Evolutionary conservation across 2,113 vertebrate species (phyloP).

Genomic region (Leuciscus idus): DNA sequence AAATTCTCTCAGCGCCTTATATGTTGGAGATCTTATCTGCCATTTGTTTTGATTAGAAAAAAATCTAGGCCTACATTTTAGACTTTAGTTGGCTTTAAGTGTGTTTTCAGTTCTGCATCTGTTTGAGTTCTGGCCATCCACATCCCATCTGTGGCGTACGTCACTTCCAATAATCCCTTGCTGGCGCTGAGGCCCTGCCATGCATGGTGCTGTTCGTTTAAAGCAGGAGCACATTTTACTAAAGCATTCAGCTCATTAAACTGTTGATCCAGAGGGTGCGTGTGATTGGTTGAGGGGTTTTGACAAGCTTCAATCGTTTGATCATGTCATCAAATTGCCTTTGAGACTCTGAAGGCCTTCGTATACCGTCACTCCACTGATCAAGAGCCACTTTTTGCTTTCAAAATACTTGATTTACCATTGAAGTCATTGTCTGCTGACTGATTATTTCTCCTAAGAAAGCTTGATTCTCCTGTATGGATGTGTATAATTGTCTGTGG

Average conservation of each 20-base stretch:
- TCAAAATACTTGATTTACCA: not conserved
- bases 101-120: slow-evolving; percentile 31
- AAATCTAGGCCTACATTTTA: not conserved
- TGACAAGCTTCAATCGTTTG: slow-evolving; percentile 10
- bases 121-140: slow-evolving; percentile 5
- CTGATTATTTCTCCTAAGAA: not conserved
- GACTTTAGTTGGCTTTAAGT: not conserved
- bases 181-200: not conserved
- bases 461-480: not conserved
- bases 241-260: not conserved
- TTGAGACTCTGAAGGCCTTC: not conserved
- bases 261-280: not conserved
- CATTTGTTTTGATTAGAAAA: not conserved
- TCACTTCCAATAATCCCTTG: slow-evolving; percentile 9
- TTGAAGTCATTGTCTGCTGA: slow-evolving; percentile 6
- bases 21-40: not conserved
- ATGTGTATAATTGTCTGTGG: not conserved
- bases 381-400: not conserved
- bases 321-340: not conserved
- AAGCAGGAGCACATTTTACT: slow-evolving; percentile 24
- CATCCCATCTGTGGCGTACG: slow-evolving; percentile 22
- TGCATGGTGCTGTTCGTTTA: slow-evolving; percentile 11
- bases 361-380: not conserved
- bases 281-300: not conserved
- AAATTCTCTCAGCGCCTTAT: not conserved